phyloP scores from a whole-genome alignment of 2,888 invertebrate genomes.

The Apotomis capreana region DNA sequence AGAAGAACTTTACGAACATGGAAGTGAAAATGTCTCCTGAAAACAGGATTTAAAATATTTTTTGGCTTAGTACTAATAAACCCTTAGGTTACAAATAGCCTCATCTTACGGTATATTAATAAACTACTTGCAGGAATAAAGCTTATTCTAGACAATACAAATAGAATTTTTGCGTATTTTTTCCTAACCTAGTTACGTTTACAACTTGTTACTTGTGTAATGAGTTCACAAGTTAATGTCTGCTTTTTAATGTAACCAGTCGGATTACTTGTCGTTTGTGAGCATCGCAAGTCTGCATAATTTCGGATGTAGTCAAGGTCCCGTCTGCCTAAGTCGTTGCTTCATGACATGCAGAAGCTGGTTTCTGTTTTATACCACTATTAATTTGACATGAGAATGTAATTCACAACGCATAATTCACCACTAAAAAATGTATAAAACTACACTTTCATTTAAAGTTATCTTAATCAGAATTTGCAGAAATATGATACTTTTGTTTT shows the following conservation, averaged over 20 bases:
- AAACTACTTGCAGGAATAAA: neutral
- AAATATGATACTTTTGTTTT: too few species aligned
- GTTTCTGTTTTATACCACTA: neutral
- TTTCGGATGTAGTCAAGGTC: conserved; percentile 28
- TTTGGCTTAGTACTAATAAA: too few species aligned
- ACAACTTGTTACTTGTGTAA: conserved; percentile 14
- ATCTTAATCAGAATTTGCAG: too few species aligned
- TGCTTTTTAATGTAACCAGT: conserved; percentile 10
- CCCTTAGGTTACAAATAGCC: too few species aligned
- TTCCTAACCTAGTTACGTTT: neutral
- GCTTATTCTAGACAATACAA: neutral
- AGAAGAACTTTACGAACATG: too few species aligned
- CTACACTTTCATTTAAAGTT: too few species aligned
- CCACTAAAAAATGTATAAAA: too few species aligned
- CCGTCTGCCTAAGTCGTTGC: conserved; percentile 16
- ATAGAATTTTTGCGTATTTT: neutral
- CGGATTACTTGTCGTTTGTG: conserved; percentile 17
- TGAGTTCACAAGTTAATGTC: neutral
- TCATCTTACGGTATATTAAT: too few species aligned
- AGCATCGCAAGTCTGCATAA: conserved; percentile 20
- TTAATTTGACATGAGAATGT: too few species aligned
- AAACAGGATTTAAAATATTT: too few species aligned
- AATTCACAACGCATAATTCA: too few species aligned
- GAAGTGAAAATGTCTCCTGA: too few species aligned
- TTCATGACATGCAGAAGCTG: conserved; percentile 15